These are phyloP conservation scores for Drosophila kanapiae DNA, from an alignment of 1,140 invertebrate genomes.

Conservation along the genomic window DNA sequence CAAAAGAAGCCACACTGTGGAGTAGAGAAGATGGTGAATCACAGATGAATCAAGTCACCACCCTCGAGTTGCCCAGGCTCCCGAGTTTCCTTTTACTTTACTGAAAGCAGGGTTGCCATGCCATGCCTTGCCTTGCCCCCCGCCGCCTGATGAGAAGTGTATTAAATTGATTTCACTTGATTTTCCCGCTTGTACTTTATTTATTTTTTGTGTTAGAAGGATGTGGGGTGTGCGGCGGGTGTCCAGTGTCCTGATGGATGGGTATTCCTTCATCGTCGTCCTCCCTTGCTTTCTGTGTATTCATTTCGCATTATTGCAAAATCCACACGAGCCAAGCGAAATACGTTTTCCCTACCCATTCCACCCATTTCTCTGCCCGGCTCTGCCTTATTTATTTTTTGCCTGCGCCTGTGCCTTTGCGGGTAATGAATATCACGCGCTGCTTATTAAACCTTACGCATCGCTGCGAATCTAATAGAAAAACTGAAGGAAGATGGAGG, in stretches of 20 bases:
- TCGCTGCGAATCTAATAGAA: constrained; percentile 56
- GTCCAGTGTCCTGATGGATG: constrained; percentile 41
- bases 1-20: constrained; percentile 33
- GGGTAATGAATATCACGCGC: constrained; percentile 79
- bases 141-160: constrained; percentile 52
- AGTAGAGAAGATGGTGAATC: constrained; percentile 16
- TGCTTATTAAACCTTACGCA: constrained; percentile 75
- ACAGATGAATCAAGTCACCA: constrained; percentile 22
- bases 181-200: constrained; percentile 70
- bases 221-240: constrained; percentile 2
- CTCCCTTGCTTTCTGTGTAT: constrained; percentile 44
- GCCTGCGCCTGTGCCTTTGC: constrained; percentile 21
- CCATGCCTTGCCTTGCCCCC: not conserved
- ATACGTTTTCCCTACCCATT: constrained; percentile 43
- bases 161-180: constrained; percentile 78
- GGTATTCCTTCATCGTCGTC: not conserved
- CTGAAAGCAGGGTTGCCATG: constrained; percentile 2
- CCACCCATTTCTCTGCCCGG: not conserved
- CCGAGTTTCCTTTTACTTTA: not conserved
- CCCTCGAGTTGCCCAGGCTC: not conserved
- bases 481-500: not conserved
- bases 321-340: constrained; percentile 66
- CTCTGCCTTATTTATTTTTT: constrained; percentile 9
- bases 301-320: constrained; percentile 81
- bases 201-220: constrained; percentile 59